These are phyloP conservation scores for Coreius guichenoti DNA, from an alignment of 2,797 vertebrate species.

Conservation along the genomic window DNA sequence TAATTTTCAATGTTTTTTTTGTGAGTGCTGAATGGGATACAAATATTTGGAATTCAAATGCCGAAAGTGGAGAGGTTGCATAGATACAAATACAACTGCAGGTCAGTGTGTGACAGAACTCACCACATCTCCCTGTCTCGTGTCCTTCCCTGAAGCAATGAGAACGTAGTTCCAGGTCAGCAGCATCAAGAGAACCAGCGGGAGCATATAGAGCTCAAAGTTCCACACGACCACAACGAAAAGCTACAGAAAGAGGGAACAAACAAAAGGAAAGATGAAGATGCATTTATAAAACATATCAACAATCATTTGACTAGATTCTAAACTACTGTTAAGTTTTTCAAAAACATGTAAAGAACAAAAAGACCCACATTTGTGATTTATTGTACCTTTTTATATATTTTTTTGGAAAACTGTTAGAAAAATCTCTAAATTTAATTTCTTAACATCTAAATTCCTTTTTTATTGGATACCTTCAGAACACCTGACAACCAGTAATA, in stretches of 20 bases:
- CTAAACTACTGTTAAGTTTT: background rate
- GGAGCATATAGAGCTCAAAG: slow-evolving; percentile 99
- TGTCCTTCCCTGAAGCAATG: slow-evolving; percentile 93
- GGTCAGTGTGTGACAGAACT: slow-evolving; percentile 69
- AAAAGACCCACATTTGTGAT: background rate
- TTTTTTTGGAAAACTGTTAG: background rate
- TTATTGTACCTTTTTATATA: background rate
- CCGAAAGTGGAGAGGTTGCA: background rate
- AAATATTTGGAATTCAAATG: background rate
- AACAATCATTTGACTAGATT: background rate
- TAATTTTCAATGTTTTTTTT: slow-evolving; percentile 1
- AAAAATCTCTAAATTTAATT: slow-evolving; percentile 12
- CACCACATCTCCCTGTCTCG: slow-evolving; percentile 89
- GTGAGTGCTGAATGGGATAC: background rate
- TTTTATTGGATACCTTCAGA: slow-evolving; percentile 17
- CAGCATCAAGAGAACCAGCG: slow-evolving; percentile 87
- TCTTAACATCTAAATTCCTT: background rate
- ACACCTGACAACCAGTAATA: background rate
- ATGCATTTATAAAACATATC: slow-evolving; percentile 1
- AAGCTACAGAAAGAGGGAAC: slow-evolving; percentile 77
- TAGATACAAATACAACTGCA: slow-evolving; percentile 52
- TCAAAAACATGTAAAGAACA: background rate
- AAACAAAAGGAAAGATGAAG: slow-evolving; percentile 29
- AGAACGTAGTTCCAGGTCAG: slow-evolving; percentile 96
- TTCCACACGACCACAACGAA: slow-evolving; percentile 97